phyloP scores from a whole-genome alignment of 2,888 invertebrate genomes.

The Saturnia pavonia region DNA sequence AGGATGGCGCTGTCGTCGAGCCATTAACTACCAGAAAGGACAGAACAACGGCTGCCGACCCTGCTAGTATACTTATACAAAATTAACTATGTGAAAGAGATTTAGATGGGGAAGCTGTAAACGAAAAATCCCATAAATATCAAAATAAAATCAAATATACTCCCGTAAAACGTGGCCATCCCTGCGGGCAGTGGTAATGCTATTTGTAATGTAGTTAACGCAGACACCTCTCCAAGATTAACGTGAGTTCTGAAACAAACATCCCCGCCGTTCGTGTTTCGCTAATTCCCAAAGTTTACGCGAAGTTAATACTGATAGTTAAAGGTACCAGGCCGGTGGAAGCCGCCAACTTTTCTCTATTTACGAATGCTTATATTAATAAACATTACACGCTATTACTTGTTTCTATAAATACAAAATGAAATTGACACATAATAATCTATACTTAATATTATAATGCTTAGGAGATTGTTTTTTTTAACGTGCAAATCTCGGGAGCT shows the following conservation, averaged over 20 bases:
- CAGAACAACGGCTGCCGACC: no score
- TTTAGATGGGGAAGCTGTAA: not conserved
- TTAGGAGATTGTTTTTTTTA: no score
- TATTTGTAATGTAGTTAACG: constrained; percentile 67
- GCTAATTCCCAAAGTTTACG: constrained; percentile 24
- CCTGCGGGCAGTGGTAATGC: constrained; percentile 49
- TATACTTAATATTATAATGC: not conserved
- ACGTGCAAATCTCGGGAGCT: no score
- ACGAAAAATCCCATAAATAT: not conserved
- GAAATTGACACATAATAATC: not conserved
- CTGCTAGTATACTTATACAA: no score
- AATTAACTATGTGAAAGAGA: no score
- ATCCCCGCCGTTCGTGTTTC: constrained; percentile 25
- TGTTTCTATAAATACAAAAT: not conserved
- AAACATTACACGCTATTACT: not conserved
- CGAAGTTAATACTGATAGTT: constrained; percentile 18
- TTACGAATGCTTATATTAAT: constrained; percentile 3
- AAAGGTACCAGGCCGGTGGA: constrained; percentile 12
- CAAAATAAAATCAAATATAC: not conserved
- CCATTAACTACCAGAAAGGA: no score
- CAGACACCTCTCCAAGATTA: constrained; percentile 51
- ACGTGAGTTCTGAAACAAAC: constrained; percentile 47
- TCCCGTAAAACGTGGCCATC: not conserved
- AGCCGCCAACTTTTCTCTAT: constrained; percentile 12
- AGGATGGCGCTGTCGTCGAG: no score